Conservation (phyloP, 92 coral and sea anemone species). For the Palythoa heliodiscus region DNA sequence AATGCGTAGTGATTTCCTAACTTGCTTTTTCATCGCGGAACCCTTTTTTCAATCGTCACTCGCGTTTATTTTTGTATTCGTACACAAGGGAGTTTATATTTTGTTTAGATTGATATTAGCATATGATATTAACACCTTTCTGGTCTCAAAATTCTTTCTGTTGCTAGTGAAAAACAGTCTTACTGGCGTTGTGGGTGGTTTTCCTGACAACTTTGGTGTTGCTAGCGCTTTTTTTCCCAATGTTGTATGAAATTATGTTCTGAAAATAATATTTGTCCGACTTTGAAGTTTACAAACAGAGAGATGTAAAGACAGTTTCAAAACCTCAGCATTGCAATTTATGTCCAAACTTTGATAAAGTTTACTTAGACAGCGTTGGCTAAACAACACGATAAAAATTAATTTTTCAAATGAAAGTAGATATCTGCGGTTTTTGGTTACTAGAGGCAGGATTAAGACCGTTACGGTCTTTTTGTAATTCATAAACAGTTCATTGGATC, state of each 20-base stretch:
- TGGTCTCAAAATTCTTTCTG: constrained; percentile 51
- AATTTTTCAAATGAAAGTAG: constrained; percentile 2
- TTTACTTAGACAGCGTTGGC: constrained; percentile 46
- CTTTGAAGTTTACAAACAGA: constrained; percentile 32
- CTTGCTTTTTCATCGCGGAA: constrained; percentile 23
- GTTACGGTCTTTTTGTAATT: constrained; percentile 16
- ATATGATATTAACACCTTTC: constrained; percentile 68
- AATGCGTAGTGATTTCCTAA: constrained; percentile 37
- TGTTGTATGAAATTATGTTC: neutral
- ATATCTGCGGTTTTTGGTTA: constrained; percentile 41
- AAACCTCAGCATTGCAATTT: constrained; percentile 40
- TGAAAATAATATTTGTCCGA: neutral
- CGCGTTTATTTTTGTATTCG: constrained; percentile 44
- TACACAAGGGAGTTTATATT: constrained; percentile 54
- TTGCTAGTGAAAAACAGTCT: constrained; percentile 54
- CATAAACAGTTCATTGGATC: constrained; percentile 9
- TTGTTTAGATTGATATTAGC: constrained; percentile 59
- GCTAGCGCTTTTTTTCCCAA: neutral
- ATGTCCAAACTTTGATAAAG: constrained; percentile 46
- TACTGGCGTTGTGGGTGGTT: constrained; percentile 32
- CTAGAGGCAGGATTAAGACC: constrained; percentile 6
- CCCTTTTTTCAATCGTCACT: neutral
- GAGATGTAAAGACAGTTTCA: constrained; percentile 33
- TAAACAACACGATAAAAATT: constrained; percentile 19
- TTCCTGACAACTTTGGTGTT: neutral